A percentile compares a stretch with the other conserved stretches of the same genome.
phyloP scores from a whole-genome alignment of 2,888 invertebrate species.

The Cybosia mesomella region DNA sequence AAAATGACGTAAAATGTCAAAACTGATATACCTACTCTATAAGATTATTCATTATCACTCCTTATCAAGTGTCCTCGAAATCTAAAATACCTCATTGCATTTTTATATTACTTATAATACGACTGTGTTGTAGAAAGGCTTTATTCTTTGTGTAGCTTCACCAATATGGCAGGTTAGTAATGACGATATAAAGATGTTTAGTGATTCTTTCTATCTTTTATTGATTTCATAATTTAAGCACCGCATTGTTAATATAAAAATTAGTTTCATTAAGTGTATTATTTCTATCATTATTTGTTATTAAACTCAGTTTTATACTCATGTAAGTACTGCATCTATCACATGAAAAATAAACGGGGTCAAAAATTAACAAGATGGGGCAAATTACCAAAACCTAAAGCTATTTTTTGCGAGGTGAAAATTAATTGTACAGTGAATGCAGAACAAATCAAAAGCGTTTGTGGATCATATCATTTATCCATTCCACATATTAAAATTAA shows the following conservation, averaged over 20 bases:
- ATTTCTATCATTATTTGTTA: neutral
- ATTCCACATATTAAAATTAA: no score
- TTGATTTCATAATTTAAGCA: no score
- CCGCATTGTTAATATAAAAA: neutral
- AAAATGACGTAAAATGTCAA: neutral
- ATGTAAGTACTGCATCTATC: neutral
- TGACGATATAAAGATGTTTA: neutral
- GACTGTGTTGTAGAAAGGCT: neutral
- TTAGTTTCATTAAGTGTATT: neutral
- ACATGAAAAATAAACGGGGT: neutral
- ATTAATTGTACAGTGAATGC: neutral
- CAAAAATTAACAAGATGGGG: neutral
- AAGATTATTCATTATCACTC: neutral
- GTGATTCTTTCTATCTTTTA: neutral
- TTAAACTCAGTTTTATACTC: neutral
- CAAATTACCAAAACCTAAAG: neutral
- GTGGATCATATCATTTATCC: no score
- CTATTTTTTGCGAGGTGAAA: neutral
- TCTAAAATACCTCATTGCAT: neutral
- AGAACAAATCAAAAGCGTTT: neutral
- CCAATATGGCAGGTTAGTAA: constrained; percentile 12
- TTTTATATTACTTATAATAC: neutral
- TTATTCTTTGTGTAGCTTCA: constrained; percentile 7
- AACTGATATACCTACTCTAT: neutral
- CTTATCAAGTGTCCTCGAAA: constrained; percentile 10